Percentiles rank a stretch among this genome's conserved stretches.
Evolutionary conservation across 2,797 vertebrate genomes (phyloP).

Genomic region (Fratercula arctica): DNA sequence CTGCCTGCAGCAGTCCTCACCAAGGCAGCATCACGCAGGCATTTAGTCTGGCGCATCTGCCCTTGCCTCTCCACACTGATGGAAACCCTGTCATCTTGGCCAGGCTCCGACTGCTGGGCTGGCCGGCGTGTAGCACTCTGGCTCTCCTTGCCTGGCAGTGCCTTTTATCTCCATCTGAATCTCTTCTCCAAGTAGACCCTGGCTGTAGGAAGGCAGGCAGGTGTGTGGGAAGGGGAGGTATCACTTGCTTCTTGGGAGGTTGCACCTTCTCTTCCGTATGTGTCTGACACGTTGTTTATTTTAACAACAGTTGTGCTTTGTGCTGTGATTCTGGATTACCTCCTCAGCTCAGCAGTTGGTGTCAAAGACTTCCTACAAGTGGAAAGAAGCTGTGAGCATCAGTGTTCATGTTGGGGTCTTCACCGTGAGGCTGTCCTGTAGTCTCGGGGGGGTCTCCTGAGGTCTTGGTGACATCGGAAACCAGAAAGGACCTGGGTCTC

Average conservation of each 20-base stretch:
- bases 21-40: neutral
- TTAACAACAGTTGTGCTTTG: neutral
- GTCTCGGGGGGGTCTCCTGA: neutral
- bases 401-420: neutral
- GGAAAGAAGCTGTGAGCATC: neutral
- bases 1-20: neutral
- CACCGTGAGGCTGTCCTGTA: neutral
- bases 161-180: neutral
- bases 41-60: neutral
- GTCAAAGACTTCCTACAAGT: neutral
- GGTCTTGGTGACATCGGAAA: neutral
- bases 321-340: neutral
- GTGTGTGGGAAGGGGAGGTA: neutral
- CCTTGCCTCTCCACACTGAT: neutral
- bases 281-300: rapidly evolving
- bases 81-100: rapidly evolving
- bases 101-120: neutral
- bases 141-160: neutral
- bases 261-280: neutral
- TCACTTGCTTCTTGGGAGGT: neutral
- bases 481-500: neutral
- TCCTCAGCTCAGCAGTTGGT: neutral
- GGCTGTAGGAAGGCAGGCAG: neutral
- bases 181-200: neutral
- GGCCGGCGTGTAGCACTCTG: neutral